Conservation (phyloP, 2,888 invertebrate species). For the Peribatodes rhomboidaria region DNA sequence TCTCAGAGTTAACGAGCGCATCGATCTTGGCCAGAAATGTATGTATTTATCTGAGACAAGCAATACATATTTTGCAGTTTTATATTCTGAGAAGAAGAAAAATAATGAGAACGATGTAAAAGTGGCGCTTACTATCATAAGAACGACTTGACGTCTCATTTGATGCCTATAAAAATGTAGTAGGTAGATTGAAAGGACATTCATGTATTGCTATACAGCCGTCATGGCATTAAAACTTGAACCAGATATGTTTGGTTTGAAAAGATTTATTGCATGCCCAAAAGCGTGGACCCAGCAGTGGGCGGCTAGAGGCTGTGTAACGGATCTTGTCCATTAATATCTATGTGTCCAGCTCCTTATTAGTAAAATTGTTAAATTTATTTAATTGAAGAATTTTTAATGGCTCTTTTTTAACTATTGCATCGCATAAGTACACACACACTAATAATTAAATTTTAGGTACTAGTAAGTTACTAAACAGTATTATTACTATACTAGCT, state of each 20-base stretch:
- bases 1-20: too few relatives aligned
- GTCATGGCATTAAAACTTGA: constrained; percentile 3
- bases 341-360: constrained; percentile 3
- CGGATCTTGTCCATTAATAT: constrained; percentile 10
- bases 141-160: neutral
- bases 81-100: too few relatives aligned
- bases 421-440: too few relatives aligned
- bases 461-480: neutral
- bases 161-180: neutral
- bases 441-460: too few relatives aligned
- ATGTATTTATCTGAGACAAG: too few relatives aligned
- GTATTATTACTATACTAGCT: too few relatives aligned
- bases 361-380: constrained; percentile 1
- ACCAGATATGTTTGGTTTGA: constrained; percentile 14
- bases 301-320: constrained; percentile 11
- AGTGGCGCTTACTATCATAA: neutral
- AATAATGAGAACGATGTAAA: too few relatives aligned
- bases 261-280: constrained; percentile 19
- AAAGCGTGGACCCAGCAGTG: constrained; percentile 1
- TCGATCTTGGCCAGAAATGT: too few relatives aligned
- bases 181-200: neutral
- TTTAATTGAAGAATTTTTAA: too few relatives aligned
- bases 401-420: too few relatives aligned
- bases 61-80: too few relatives aligned
- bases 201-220: constrained; percentile 6